Base-by-base conservation (phyloP, 2,797 vertebrate genomes). In the Rhinella marina region DNA sequence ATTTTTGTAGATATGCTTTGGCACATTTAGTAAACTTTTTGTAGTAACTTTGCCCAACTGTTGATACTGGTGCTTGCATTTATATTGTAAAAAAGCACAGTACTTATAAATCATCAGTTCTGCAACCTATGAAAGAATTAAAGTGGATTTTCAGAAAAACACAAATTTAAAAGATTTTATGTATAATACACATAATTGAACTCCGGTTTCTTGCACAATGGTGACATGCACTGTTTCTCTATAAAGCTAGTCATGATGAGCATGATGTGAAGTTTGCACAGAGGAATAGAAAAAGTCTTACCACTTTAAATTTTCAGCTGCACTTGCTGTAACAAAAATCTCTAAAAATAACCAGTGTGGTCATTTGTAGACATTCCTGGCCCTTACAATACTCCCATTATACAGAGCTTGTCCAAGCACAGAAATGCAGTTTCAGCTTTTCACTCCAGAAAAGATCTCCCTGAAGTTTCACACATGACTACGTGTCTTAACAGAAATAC, bases 301-400 rank as follows among this genome's bases (percentile, higher is more conserved):
- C 64, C 81, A 17, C 64, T 59, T 84, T 84, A 77, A 17, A 57
- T 61, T 78, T 86, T 79, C 62, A 68, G 59, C 76, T 68, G 12
- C 27, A 54, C 41, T 70, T 50, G 59, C 27, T 64, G 75, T 86
- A 79, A 62, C 25, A 79, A 9, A 48, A 68, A 68, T 54, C 48
- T 86, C 75, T 80, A 86, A 68, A 86, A 80, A 86, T 70, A 80
- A 41, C 61, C 25, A n/a, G 61, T 56, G 75, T 80, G 85, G 85
- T 80, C 85, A 86, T 62, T 70, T 54, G 59, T 66, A 64, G 62
- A 76, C 70, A 41, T 62, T 50, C 73, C 25, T 41, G 27, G 27
- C 59, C 32, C 29, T 54, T 52, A 86, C 84, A 86, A 86, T 86
- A 78, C 61, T 70, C 19, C 61, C 75, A 86, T 79, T 79, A 80